Evolutionary conservation across 2,888 invertebrate genomes (phyloP).

Genomic region (Aspidapion aeneum): DNA sequence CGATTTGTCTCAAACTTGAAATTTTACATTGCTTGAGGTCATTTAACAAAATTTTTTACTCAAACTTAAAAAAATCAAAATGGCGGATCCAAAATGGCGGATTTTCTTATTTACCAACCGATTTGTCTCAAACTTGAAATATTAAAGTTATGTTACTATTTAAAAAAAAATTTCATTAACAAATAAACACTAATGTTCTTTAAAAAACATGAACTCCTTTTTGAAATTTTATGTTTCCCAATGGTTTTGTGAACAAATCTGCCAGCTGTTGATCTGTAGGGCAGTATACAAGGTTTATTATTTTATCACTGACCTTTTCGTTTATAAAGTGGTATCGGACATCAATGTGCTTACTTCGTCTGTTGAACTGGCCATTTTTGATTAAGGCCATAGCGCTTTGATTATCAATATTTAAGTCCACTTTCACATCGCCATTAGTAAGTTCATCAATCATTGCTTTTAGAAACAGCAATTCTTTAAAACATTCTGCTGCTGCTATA

Average conservation of each 20-base stretch:
- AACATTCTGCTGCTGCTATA: conserved; percentile 23
- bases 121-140: too few species aligned
- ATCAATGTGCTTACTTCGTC: conserved; percentile 26
- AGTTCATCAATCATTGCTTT: conserved; percentile 8
- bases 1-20: too few species aligned
- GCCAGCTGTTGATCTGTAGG: conserved; percentile 17
- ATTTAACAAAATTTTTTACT: too few species aligned
- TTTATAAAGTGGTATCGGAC: conserved; percentile 22
- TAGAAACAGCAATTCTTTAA: conserved; percentile 27
- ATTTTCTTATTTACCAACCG: too few species aligned
- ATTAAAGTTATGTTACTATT: too few species aligned
- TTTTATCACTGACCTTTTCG: conserved; percentile 20
- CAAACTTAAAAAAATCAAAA: too few species aligned
- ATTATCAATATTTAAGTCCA: conserved; percentile 16
- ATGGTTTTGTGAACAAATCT: conserved; percentile 24
- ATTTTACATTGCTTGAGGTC: too few species aligned
- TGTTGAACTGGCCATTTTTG: conserved; percentile 18
- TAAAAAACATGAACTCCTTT: too few species aligned
- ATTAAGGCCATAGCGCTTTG: conserved; percentile 21
- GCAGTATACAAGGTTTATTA: conserved; percentile 18
- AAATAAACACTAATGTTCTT: too few species aligned
- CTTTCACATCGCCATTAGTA: conserved; percentile 1
- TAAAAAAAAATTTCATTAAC: too few species aligned
- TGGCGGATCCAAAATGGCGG: too few species aligned
- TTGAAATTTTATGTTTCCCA: background rate